phyloP scores from a whole-genome alignment of 2,888 invertebrate genomes.

The Isotomurus palustris region DNA sequence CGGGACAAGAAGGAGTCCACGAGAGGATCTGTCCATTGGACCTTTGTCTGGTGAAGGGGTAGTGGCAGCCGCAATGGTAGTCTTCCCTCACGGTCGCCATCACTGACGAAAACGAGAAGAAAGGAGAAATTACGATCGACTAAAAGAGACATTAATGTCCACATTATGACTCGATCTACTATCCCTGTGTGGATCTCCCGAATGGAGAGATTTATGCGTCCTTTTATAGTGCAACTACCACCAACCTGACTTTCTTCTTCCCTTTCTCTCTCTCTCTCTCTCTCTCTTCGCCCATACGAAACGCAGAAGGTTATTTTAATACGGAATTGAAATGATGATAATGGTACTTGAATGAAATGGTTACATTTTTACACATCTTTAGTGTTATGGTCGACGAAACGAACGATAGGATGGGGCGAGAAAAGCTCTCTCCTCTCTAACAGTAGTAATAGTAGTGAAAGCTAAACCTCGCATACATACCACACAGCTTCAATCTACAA shows the following conservation, averaged over 20 bases:
- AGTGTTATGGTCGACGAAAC: no score
- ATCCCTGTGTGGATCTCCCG: constrained; percentile 18
- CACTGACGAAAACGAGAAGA: constrained; percentile 29
- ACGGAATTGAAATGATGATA: no score
- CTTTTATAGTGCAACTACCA: neutral
- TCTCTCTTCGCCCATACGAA: neutral
- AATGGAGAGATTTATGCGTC: constrained; percentile 33
- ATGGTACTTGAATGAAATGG: no score
- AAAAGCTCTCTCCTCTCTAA: no score
- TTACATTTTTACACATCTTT: no score
- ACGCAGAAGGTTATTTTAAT: no score
- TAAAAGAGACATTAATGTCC: constrained; percentile 39
- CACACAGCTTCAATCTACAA: no score
- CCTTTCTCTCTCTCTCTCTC: neutral
- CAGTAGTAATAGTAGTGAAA: no score
- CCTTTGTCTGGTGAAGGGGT: constrained; percentile 34
- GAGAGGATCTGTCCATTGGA: constrained; percentile 27
- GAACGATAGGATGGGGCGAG: no score
- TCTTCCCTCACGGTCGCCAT: constrained; percentile 36
- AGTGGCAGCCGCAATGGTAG: constrained; percentile 42
- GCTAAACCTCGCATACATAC: no score
- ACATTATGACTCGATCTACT: constrained; percentile 29
- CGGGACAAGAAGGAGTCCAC: constrained; percentile 42
- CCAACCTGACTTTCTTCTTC: neutral
- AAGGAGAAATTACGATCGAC: constrained; percentile 19